phyloP scores from a whole-genome alignment of 1,140 invertebrate genomes.

The Bombus soroeensis region DNA sequence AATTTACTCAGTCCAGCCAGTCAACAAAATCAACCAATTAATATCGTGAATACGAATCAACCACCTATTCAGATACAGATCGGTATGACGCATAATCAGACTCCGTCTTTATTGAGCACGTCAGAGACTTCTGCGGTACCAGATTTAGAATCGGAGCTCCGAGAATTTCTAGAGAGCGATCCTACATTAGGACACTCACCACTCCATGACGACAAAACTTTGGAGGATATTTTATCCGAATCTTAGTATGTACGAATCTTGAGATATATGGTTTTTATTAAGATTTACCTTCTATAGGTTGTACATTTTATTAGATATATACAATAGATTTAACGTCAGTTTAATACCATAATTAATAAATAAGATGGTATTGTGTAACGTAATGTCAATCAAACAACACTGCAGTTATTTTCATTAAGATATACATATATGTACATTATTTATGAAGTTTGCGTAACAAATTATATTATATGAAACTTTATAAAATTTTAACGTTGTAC shows the following conservation, averaged over 20 bases:
- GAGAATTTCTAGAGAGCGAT: slow-evolving; percentile 88
- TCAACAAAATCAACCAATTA: slow-evolving; percentile 68
- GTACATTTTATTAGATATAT: slow-evolving; percentile 59
- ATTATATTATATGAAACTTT: background rate
- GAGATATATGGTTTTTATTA: slow-evolving; percentile 6
- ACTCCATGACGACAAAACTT: slow-evolving; percentile 85
- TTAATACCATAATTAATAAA: slow-evolving; percentile 2
- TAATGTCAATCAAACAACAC: background rate
- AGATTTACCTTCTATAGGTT: slow-evolving; percentile 24
- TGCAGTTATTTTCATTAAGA: background rate
- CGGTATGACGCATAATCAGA: slow-evolving; percentile 72
- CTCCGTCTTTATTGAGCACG: slow-evolving; percentile 67
- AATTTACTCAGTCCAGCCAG: slow-evolving; percentile 67
- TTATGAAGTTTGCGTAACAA: slow-evolving; percentile 28
- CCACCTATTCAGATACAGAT: slow-evolving; percentile 78
- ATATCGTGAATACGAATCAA: slow-evolving; percentile 66
- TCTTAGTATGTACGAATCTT: slow-evolving; percentile 75
- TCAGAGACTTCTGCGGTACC: slow-evolving; percentile 78
- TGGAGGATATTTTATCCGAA: slow-evolving; percentile 86
- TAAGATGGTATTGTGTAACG: background rate
- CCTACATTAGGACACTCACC: slow-evolving; percentile 84
- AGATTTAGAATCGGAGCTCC: slow-evolving; percentile 88
- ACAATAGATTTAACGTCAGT: slow-evolving; percentile 13
- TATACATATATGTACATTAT: slow-evolving; percentile 6
- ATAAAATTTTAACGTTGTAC: background rate